Conservation (phyloP, 2,797 vertebrate genomes). For the Gastrophryne carolinensis region DNA sequence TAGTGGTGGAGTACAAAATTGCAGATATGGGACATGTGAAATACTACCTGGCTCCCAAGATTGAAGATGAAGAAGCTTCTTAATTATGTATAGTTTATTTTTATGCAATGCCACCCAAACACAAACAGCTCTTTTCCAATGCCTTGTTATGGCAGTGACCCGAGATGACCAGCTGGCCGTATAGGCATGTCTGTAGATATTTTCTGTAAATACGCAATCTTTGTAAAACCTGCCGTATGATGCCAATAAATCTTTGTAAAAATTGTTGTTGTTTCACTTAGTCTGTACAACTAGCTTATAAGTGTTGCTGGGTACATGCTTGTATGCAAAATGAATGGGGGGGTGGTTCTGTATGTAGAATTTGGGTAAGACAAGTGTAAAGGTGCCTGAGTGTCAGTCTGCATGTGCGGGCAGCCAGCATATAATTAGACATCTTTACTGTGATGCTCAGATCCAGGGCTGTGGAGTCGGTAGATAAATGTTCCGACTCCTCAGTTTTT, state of each 20-base stretch:
- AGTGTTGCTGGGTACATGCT: too few relatives aligned
- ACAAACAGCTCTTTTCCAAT: neutral
- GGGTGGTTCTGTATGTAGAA: too few relatives aligned
- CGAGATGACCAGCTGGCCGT: conserved; percentile 31
- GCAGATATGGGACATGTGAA: conserved; percentile 94
- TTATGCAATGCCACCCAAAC: conserved; percentile 5
- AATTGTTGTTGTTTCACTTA: too few relatives aligned
- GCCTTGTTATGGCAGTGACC: conserved; percentile 15
- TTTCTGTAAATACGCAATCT: conserved; percentile 71
- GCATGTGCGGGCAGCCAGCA: too few relatives aligned
- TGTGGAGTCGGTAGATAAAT: too few relatives aligned
- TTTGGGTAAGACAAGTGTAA: too few relatives aligned
- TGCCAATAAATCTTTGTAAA: conserved; percentile 51
- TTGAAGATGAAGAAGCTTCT: conserved; percentile 85
- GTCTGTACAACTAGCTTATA: too few relatives aligned
- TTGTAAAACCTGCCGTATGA: conserved; percentile 47
- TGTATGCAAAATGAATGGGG: too few relatives aligned
- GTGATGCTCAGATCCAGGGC: too few relatives aligned
- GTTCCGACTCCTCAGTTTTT: too few relatives aligned
- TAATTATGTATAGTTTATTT: conserved; percentile 55
- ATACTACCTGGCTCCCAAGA: conserved; percentile 94
- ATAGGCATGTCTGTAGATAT: conserved; percentile 67
- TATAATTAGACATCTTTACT: too few relatives aligned
- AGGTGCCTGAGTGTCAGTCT: too few relatives aligned
- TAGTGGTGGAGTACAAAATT: conserved; percentile 96